These are phyloP conservation scores for Diabrotica undecimpunctata DNA, from an alignment of 1,140 invertebrate genomes.

Conservation along the genomic window DNA sequence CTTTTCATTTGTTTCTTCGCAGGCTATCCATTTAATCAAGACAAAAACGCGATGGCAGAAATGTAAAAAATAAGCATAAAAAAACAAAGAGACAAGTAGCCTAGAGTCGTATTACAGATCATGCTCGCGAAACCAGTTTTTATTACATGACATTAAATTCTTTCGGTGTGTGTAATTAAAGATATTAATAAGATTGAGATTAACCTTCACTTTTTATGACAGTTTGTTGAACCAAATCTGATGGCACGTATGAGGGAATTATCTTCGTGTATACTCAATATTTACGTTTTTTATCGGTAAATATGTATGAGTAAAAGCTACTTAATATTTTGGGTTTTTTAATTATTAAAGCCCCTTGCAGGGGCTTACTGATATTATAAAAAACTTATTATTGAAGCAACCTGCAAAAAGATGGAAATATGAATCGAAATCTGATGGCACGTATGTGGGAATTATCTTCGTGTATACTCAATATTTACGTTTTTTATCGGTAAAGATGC, in stretches of 20 bases:
- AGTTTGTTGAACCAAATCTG: slow-evolving; percentile 12
- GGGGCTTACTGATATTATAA: too few relatives aligned
- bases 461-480: not conserved
- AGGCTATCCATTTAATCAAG: too few relatives aligned
- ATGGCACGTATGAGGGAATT: not conserved
- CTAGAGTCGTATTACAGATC: not conserved
- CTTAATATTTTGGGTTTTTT: too few relatives aligned
- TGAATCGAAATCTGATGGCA: slow-evolving; percentile 1
- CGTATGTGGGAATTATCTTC: not conserved
- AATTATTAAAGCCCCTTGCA: too few relatives aligned
- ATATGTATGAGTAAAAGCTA: too few relatives aligned
- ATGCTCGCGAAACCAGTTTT: not conserved
- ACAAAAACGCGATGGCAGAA: too few relatives aligned
- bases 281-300: not conserved
- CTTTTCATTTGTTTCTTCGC: too few relatives aligned
- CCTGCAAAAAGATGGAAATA: too few relatives aligned
- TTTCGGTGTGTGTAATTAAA: not conserved
- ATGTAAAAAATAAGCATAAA: not conserved
- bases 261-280: not conserved
- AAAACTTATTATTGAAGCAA: too few relatives aligned
- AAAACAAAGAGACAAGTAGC: not conserved
- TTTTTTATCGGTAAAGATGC: too few relatives aligned
- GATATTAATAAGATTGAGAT: slow-evolving; percentile 4
- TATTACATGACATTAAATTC: not conserved
- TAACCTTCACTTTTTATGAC: slow-evolving; percentile 13